Base-by-base conservation (phyloP, 2,888 invertebrate genomes). In the Leucophora obtusa region DNA sequence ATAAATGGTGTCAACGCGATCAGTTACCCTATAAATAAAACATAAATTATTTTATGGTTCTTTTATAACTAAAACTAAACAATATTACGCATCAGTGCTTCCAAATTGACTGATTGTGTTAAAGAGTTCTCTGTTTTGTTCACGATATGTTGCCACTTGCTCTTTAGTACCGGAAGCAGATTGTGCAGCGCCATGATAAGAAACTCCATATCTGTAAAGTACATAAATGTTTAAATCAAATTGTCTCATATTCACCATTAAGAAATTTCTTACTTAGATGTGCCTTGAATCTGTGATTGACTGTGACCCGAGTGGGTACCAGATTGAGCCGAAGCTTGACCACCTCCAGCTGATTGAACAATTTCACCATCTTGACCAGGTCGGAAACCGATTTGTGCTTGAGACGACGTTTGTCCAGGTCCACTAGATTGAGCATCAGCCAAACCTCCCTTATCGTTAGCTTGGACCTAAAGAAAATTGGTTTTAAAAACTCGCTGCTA, bases 361-460 rank as follows among this genome's bases (percentile, higher is more conserved):
- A 83, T 84, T 43, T 80, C 83, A 28, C 89, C 85, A 59, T 93
- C 93, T 75, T 92, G 92, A 72, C 94, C 93, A 0, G 96, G 96
- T 66, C 94, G 93, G 86, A 96, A 96, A 0, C 96, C 96, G 79
- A 96, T 96, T 91, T 96, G 96, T 3, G 96, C 96, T 91, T 96
- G 96, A 38, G 96, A 96, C 0, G 95, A 96, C 0, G 96, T 96
- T 85, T 94, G 95, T 5, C 96, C 96, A 2, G 95, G 94, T 0
- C 96, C 96, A 85, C 94, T 94, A 0, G 96, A 95, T 91, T 96
- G 96, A 0, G 96, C 95, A 88, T 96, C 96, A 1, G 96, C 96
- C 91, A 96, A 92, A 5, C 96, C 96, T 17, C 96, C 96, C 89
- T 94, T 95, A 35, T 93, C 92, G 82, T 95, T 94, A 3, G 96